Conservation (phyloP, 2,113 vertebrate genomes). For the Isichthys henryi region DNA sequence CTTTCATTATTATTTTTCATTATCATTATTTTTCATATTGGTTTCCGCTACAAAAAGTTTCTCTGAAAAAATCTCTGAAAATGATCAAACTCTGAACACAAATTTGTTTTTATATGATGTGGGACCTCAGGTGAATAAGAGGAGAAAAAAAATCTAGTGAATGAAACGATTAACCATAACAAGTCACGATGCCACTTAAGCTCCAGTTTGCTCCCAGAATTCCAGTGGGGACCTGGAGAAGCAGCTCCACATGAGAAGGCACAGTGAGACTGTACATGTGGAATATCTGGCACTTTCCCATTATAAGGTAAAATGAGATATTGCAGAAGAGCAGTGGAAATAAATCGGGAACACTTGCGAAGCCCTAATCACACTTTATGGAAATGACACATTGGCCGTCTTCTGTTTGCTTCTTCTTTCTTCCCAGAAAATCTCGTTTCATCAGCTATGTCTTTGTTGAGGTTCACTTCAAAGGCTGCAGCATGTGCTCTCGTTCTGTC, state of each 20-base stretch:
- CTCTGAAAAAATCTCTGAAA: background rate
- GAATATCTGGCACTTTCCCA: slow-evolving; percentile 65
- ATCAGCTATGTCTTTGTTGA: slow-evolving; percentile 70
- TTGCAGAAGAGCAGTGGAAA: slow-evolving; percentile 66
- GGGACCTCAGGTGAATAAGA: too few relatives aligned
- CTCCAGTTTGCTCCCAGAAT: background rate
- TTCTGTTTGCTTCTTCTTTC: slow-evolving; percentile 37
- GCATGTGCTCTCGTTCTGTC: slow-evolving; percentile 74
- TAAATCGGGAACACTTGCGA: slow-evolving; percentile 62
- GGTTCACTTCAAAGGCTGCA: slow-evolving; percentile 66
- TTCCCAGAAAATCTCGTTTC: slow-evolving; percentile 35
- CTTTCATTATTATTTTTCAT: too few relatives aligned
- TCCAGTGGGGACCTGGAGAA: background rate
- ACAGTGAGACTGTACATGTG: slow-evolving; percentile 60
- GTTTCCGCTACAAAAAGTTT: background rate
- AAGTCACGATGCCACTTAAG: background rate
- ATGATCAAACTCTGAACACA: background rate
- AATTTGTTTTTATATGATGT: background rate
- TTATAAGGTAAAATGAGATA: slow-evolving; percentile 69
- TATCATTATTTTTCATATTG: background rate
- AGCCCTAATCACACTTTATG: slow-evolving; percentile 58
- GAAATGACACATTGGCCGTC: slow-evolving; percentile 66
- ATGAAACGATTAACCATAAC: background rate
- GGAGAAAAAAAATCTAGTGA: too few relatives aligned
- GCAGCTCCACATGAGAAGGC: slow-evolving; percentile 40